Base-by-base conservation (phyloP, 2,797 vertebrate species). In the Xiphorhynchus erythropygius region DNA sequence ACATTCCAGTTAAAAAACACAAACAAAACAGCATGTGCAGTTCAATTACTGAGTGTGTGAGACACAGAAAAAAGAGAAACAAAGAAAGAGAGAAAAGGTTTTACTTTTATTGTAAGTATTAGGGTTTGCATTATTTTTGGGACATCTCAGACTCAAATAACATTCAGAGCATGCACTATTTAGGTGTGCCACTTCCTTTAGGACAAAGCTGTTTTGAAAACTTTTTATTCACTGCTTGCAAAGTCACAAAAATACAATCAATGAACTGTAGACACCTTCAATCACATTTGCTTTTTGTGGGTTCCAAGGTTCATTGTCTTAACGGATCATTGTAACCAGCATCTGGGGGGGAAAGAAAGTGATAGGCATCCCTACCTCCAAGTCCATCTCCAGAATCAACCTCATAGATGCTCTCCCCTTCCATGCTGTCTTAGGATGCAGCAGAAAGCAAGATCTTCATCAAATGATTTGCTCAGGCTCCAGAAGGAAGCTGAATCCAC, bases 321-420 rank as follows among this genome's bases (percentile, higher is more conserved):
- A 67, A 67, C 27, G 42, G 65, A 33, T 89, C 49, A 33, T 55
- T 84, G 84, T 39, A 94, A 90, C 13, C 81, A 93, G 81, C 47
- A 78, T 56, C 78, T 81, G 75, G 68, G 65, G 69, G 75, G 68
- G 73, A 84, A 82, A 37, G 27, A 77, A 74, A 94, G 49, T 39
- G 10, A 64, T 5, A 67, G 35, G 64, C 56, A 91, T 32, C 91
- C 92, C 90, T 90, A 96, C 95, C 95, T 96, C 94, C 93, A 74
- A 93, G 81, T 64, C 87, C 89, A 83, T 90, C 93, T 95, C 93
- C 95, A 90, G 95, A 96, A 93, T 96, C 95, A 95, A 97, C 87
- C 71, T 96, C 96, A 85, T 74, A 96, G 93, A 97, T 91, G 93
- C 93, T 97, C 71, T 97, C 96, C 41, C 95, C 93, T 93, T 97